phyloP scores from a whole-genome alignment of 2,113 vertebrate species.

The Fukomys damarensis region DNA sequence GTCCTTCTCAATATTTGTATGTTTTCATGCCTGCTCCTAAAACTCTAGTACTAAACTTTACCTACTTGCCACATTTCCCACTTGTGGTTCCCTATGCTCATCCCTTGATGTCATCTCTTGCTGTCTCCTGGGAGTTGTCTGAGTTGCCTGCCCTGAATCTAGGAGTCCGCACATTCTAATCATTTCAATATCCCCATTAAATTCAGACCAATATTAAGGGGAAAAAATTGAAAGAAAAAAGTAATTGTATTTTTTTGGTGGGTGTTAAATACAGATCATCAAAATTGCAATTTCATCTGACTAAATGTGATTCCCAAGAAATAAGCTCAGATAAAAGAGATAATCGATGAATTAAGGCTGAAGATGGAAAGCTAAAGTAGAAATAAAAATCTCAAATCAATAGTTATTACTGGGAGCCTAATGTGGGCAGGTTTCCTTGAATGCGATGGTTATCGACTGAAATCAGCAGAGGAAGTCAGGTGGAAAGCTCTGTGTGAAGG shows the following conservation, averaged over 20 bases:
- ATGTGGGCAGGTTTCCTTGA: not conserved
- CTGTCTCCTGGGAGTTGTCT: not conserved
- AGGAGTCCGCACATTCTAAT: not conserved
- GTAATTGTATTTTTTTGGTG: not conserved
- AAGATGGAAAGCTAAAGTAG: not conserved
- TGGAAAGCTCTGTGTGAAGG: not conserved
- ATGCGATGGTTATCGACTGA: not conserved
- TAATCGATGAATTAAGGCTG: not conserved
- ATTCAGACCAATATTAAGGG: not conserved
- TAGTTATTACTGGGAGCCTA: not conserved
- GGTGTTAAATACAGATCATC: not conserved
- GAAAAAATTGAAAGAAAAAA: conserved; percentile 10
- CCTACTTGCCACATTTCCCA: not conserved
- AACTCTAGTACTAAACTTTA: not conserved
- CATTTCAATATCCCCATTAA: not conserved
- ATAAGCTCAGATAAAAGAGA: not conserved
- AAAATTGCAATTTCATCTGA: not conserved
- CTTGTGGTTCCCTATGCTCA: not conserved
- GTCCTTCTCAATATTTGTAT: not conserved
- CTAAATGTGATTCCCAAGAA: conserved; percentile 1
- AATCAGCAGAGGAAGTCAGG: not conserved
- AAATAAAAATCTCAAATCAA: not conserved
- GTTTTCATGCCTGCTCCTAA: not conserved
- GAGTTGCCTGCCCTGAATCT: not conserved
- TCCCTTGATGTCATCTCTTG: not conserved